A percentile compares a stretch with the other conserved stretches of the same genome.
Evolutionary conservation across 2,888 invertebrate genomes (phyloP).

Genomic region (Drosophila niveifrons): DNA sequence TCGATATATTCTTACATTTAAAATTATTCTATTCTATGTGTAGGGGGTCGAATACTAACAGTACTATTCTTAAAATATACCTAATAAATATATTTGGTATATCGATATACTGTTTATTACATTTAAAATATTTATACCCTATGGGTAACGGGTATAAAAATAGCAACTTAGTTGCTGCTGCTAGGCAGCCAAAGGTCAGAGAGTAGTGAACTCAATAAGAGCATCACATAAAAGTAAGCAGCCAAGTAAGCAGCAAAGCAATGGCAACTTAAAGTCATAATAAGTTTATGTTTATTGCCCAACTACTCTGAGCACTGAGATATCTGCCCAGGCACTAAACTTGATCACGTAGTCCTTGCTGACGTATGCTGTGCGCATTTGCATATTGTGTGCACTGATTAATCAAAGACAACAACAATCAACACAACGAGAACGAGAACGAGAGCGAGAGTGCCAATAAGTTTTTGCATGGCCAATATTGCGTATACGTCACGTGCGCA

Average conservation of each 20-base stretch:
- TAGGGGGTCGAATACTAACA: no score
- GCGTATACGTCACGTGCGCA: conserved; percentile 71
- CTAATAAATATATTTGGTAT: no score
- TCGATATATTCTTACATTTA: no score
- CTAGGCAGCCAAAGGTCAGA: conserved; percentile 11
- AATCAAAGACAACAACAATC: conserved; percentile 40
- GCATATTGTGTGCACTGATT: conserved; percentile 44
- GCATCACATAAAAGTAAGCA: neutral
- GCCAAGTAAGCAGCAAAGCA: neutral
- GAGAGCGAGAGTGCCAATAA: conserved; percentile 15
- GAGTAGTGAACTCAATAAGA: neutral
- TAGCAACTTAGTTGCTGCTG: conserved; percentile 6
- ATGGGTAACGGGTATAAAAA: neutral
- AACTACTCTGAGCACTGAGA: neutral
- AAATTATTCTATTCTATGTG: no score
- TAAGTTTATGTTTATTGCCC: conserved; percentile 22
- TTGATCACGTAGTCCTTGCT: conserved; percentile 36
- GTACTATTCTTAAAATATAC: no score
- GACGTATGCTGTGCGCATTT: conserved; percentile 30
- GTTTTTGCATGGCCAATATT: conserved; percentile 47
- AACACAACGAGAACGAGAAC: no score
- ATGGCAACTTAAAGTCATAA: neutral
- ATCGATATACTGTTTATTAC: no score
- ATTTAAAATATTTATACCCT: no score
- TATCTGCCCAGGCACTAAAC: conserved; percentile 29